These are phyloP conservation scores for Eupithecia vulgata DNA, from an alignment of 2,888 invertebrate genomes.

Conservation along the genomic window DNA sequence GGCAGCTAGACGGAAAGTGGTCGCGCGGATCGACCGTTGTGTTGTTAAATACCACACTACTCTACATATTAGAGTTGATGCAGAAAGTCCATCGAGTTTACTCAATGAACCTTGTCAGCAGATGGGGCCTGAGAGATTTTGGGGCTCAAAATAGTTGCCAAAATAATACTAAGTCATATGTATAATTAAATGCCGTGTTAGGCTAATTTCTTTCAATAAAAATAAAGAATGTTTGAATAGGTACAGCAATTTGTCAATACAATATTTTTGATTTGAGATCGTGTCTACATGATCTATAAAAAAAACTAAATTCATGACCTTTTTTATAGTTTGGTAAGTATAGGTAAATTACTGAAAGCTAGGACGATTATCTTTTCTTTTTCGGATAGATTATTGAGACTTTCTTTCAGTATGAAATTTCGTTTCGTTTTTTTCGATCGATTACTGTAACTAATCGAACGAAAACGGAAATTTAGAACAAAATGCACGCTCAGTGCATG, in stretches of 20 bases:
- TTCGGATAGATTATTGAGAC: too few species aligned
- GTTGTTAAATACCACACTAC: conserved; percentile 81
- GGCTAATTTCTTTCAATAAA: neutral
- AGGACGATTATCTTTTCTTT: too few species aligned
- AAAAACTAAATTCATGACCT: neutral
- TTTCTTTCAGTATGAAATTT: too few species aligned
- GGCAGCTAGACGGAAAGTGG: conserved; percentile 73
- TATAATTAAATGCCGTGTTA: neutral
- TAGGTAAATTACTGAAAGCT: too few species aligned
- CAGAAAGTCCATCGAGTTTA: conserved; percentile 58
- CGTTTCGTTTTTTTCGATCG: too few species aligned
- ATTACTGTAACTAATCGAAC: too few species aligned
- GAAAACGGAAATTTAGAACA: too few species aligned
- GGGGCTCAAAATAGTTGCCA: conserved; percentile 10
- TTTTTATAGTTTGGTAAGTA: neutral
- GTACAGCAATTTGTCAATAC: neutral
- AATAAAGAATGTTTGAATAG: neutral
- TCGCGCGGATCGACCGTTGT: conserved; percentile 70
- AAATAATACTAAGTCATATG: neutral
- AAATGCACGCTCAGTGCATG: neutral
- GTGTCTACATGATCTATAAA: neutral
- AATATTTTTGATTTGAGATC: neutral
- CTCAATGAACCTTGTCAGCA: conserved; percentile 30
- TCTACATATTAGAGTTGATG: conserved; percentile 70
- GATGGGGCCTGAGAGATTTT: conserved; percentile 24